phyloP scores from a whole-genome alignment of 2,113 vertebrate genomes.

The Lipotes vexillifer region DNA sequence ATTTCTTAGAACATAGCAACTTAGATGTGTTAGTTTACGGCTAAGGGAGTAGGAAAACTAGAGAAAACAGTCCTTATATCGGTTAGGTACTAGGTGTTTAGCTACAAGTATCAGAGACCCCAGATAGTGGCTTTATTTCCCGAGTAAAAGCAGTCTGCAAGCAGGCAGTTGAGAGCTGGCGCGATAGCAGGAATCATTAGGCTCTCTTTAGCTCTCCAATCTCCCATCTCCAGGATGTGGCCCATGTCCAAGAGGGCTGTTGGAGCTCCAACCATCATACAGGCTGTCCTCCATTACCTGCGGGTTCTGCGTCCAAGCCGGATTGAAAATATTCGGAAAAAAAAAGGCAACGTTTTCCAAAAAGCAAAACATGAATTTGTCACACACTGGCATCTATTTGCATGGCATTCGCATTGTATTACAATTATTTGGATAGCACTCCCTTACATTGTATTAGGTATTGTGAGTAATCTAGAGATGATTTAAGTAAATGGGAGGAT shows the following conservation, averaged over 20 bases:
- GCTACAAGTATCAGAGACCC: neutral
- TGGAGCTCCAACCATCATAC: neutral
- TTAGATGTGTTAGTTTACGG: neutral
- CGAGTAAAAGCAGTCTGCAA: neutral
- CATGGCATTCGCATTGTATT: neutral
- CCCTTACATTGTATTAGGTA: neutral
- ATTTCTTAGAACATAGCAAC: neutral
- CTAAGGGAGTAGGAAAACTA: neutral
- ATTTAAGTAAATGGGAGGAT: neutral
- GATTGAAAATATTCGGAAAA: neutral
- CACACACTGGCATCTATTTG: neutral
- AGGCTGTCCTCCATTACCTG: accelerated
- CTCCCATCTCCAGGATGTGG: neutral
- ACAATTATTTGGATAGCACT: too few relatives aligned
- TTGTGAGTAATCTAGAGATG: neutral
- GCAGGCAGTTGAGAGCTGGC: neutral
- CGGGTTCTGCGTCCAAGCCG: neutral
- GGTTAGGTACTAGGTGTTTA: neutral
- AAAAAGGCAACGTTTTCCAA: neutral
- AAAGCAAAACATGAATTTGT: neutral
- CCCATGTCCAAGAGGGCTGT: neutral
- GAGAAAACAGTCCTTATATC: neutral
- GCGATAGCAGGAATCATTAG: neutral
- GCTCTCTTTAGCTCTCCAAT: neutral
- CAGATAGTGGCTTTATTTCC: neutral